Conservation (phyloP, 2,113 vertebrate genomes). For the Anser brachyrhynchus region DNA sequence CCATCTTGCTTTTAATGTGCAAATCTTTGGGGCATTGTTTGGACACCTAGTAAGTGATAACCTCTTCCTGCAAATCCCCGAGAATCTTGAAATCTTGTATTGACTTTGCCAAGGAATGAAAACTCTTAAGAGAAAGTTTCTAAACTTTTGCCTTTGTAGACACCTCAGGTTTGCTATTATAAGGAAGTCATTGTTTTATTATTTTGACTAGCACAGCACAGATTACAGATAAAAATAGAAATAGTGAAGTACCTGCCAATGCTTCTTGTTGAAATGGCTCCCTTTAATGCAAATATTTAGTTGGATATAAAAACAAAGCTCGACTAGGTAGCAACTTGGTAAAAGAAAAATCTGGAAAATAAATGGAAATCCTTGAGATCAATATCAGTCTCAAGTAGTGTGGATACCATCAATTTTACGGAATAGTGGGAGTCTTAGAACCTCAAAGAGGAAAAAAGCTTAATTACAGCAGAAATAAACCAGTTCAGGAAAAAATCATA, state of each 20-base stretch:
- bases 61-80: neutral
- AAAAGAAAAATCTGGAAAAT: slow-evolving; percentile 59
- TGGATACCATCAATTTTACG: slow-evolving; percentile 37
- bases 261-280: slow-evolving; percentile 5
- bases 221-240: slow-evolving; percentile 39
- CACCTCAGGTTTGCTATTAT: neutral
- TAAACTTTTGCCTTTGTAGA: neutral
- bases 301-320: slow-evolving; percentile 14
- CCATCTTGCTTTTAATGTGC: neutral
- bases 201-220: slow-evolving; percentile 25
- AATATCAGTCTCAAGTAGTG: slow-evolving; percentile 4
- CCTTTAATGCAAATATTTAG: slow-evolving; percentile 30
- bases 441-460: slow-evolving; percentile 38
- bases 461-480: slow-evolving; percentile 55
- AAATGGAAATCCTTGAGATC: slow-evolving; percentile 53
- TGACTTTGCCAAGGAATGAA: neutral
- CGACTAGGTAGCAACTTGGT: slow-evolving; percentile 32
- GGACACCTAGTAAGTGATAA: neutral
- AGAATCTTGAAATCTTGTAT: neutral
- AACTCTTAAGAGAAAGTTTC: neutral
- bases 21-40: neutral
- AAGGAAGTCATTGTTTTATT: neutral
- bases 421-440: slow-evolving; percentile 29
- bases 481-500: slow-evolving; percentile 29
- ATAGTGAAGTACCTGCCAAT: slow-evolving; percentile 21